Evolutionary conservation across 2,113 vertebrate species (phyloP).

Genomic region (Ochotona princeps): DNA sequence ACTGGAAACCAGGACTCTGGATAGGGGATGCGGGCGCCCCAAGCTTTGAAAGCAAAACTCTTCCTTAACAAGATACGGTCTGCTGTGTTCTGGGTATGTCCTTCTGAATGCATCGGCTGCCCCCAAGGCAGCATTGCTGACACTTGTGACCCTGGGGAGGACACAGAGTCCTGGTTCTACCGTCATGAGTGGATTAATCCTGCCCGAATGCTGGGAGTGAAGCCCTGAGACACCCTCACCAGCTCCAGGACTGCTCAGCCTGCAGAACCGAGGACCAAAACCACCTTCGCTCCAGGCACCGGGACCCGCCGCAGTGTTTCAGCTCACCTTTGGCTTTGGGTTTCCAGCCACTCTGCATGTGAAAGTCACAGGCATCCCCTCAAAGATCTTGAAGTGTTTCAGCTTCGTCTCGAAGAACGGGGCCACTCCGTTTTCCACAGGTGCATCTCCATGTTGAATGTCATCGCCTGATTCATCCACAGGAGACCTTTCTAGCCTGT

Average conservation of each 20-base stretch:
- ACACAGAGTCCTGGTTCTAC: too few species aligned
- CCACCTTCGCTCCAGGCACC: background rate
- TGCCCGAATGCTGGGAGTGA: background rate
- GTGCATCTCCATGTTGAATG: constrained; percentile 88
- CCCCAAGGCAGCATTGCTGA: background rate
- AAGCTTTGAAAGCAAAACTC: background rate
- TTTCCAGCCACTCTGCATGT: constrained; percentile 94
- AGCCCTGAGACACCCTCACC: background rate
- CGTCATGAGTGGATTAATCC: background rate
- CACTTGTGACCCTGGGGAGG: background rate
- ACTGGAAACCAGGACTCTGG: too few species aligned
- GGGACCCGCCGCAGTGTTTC: background rate
- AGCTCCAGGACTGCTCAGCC: background rate
- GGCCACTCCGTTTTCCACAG: constrained; percentile 82
- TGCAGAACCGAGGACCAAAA: background rate
- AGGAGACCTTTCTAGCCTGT: constrained; percentile 95
- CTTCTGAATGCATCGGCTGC: background rate
- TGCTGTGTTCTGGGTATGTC: background rate
- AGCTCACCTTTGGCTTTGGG: constrained; percentile 95
- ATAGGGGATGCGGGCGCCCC: too few species aligned
- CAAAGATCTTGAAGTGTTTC: constrained; percentile 97
- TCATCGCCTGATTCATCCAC: constrained; percentile 96
- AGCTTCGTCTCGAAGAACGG: constrained; percentile 94
- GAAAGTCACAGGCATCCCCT: constrained; percentile 97
- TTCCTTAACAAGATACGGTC: background rate